Evolutionary conservation across 2,797 vertebrate species (phyloP), one percentile per base, ranked within the genome.

Genomic region (Hapalemur alaotrensis): DNA sequence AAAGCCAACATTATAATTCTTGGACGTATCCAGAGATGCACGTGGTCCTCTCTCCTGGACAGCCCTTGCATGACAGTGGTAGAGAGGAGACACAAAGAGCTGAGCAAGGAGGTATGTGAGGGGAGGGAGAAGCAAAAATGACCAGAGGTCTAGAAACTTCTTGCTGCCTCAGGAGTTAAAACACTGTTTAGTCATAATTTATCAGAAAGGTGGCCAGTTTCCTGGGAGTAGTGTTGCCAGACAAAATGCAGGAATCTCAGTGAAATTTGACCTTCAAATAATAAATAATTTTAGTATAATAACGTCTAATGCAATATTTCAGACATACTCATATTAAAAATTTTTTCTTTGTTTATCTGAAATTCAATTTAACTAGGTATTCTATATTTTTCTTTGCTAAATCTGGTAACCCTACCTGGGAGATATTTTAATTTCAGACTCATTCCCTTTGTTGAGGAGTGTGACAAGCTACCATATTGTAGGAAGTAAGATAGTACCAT

Each of bases 301-400:
- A 86, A 69, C 12, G 1, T 32, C 30, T 25, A 85, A 13, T 78
- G 84, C 4, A 78, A 67, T 41, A 89, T 93, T 90, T 90, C 80
- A 82, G 32, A 32, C 41, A 67, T 57, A 70, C 11, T 84, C 86
- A 41, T 1, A 14, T 69, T 70, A 63, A 83, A 9, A 17, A 12
- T 32, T 82, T 63, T n/a, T 30, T 54, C n/a, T 82, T 67, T 50
- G 4, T 76, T 91, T 76, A 78, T 57, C 63, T 70, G 32, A 93
- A 95, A 89, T 57, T 82, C 48, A 87, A 59, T 84, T 91, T 48
- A 81, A 84, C 70, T 32, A 15, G 7, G 10, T 50, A 25, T 84
- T 46, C 41, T 79, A 3, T 70, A 43, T 76, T 95, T 81, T 95
- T 81, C 78, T 88, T 93, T 93, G 54, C 46, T 92, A 63, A 90